phyloP scores from a whole-genome alignment of 2,113 vertebrate genomes.

The Tylochromis polylepis region DNA sequence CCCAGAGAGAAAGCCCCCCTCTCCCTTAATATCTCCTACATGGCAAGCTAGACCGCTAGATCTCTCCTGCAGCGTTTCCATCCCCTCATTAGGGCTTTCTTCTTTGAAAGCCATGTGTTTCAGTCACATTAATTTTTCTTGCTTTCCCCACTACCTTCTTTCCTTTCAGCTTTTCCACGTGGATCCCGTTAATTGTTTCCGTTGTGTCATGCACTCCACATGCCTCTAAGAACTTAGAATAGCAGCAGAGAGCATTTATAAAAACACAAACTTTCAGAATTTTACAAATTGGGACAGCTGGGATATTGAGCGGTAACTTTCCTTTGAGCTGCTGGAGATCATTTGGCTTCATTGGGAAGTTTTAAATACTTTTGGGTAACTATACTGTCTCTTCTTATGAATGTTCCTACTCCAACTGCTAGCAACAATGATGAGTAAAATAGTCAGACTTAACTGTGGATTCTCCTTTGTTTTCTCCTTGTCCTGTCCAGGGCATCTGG shows the following conservation, averaged over 20 bases:
- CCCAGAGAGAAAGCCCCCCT: slow-evolving; percentile 22
- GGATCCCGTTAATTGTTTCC: slow-evolving; percentile 39
- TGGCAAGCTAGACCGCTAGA: slow-evolving; percentile 18
- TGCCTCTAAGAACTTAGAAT: background rate
- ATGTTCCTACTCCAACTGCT: background rate
- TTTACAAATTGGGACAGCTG: background rate
- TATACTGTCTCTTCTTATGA: background rate
- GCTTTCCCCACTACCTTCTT: background rate
- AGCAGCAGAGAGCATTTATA: background rate
- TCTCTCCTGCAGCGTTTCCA: slow-evolving; percentile 40
- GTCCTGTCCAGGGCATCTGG: slow-evolving; percentile 89
- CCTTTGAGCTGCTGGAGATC: background rate
- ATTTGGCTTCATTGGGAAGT: background rate
- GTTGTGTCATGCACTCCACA: background rate
- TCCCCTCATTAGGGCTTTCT: slow-evolving; percentile 35
- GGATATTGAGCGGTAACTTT: background rate
- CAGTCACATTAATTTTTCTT: slow-evolving; percentile 11
- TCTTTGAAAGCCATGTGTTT: slow-evolving; percentile 36
- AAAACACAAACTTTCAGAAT: slow-evolving; percentile 1
- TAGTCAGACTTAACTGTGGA: background rate
- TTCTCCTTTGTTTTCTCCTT: background rate
- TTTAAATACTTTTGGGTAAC: background rate
- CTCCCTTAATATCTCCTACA: slow-evolving; percentile 20
- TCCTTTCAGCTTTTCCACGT: slow-evolving; percentile 10
- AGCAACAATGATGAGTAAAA: background rate